These are phyloP conservation scores for Tholera decimalis DNA, from an alignment of 2,888 invertebrate species.

Conservation along the genomic window DNA sequence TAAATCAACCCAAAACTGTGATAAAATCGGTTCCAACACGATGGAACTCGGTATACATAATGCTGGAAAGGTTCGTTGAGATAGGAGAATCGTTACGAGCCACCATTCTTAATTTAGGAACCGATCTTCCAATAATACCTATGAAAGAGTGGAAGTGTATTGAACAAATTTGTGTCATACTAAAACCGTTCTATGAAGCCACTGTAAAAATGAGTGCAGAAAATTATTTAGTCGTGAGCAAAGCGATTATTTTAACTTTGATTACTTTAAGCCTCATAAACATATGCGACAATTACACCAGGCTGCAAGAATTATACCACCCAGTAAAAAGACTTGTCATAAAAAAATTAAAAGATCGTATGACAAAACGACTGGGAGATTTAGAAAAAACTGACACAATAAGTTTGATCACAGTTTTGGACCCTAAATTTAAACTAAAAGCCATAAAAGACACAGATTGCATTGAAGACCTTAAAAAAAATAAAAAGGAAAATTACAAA, in stretches of 20 bases:
- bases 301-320: not conserved
- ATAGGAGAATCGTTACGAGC: slow-evolving; percentile 3
- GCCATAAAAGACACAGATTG: not conserved
- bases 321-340: slow-evolving; percentile 5
- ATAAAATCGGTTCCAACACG: slow-evolving; percentile 3
- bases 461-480: not conserved
- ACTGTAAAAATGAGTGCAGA: slow-evolving; percentile 3
- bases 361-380: not conserved
- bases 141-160: slow-evolving; percentile 10
- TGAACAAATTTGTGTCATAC: slow-evolving; percentile 3
- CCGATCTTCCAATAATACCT: not conserved
- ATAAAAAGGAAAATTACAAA: not conserved
- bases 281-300: not conserved
- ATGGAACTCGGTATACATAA: not conserved
- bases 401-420: slow-evolving; percentile 12
- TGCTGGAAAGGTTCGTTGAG: slow-evolving; percentile 9
- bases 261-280: slow-evolving; percentile 4
- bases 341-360: not conserved
- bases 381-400: not conserved
- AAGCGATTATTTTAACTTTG: not conserved
- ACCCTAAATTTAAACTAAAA: not conserved
- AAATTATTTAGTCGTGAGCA: slow-evolving; percentile 10
- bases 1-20: not conserved
- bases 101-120: slow-evolving; percentile 2
- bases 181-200: slow-evolving; percentile 10